phyloP scores from a whole-genome alignment of 2,888 invertebrate genomes.

The Morpho helenor region DNA sequence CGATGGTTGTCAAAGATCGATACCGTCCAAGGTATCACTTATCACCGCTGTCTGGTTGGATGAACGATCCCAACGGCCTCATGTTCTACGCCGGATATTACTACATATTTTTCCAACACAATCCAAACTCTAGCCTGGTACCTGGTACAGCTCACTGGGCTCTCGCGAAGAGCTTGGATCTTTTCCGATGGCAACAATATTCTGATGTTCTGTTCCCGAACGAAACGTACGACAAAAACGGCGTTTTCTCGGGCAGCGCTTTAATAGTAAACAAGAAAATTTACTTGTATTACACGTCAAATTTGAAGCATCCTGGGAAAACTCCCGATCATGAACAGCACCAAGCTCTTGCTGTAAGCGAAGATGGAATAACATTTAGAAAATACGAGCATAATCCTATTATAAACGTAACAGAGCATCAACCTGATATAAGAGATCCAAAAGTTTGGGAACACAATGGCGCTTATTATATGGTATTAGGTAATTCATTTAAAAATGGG shows the following conservation, averaged over 20 bases:
- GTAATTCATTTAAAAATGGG: constrained; percentile 46
- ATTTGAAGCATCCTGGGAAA: constrained; percentile 43
- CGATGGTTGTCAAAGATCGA: constrained; percentile 26
- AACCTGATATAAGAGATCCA: constrained; percentile 68
- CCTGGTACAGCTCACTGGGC: constrained; percentile 71
- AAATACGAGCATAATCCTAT: constrained; percentile 59
- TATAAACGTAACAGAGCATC: constrained; percentile 42
- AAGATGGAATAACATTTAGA: constrained; percentile 49
- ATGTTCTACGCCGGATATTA: constrained; percentile 51
- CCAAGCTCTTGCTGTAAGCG: constrained; percentile 54
- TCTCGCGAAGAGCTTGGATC: constrained; percentile 64
- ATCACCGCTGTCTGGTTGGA: constrained; percentile 63
- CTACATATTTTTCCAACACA: constrained; percentile 73
- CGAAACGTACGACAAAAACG: constrained; percentile 48
- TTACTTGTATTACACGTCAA: constrained; percentile 61
- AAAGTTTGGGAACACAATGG: constrained; percentile 63
- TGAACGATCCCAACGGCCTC: constrained; percentile 79
- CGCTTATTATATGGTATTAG: constrained; percentile 63
- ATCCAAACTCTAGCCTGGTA: constrained; percentile 52
- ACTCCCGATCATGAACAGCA: constrained; percentile 45
- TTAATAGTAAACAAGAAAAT: constrained; percentile 52
- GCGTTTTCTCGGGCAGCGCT: constrained; percentile 73
- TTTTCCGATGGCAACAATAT: constrained; percentile 66
- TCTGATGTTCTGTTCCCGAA: constrained; percentile 69
- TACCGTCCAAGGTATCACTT: constrained; percentile 56